Conservation (phyloP, 2,113 vertebrate genomes). For the Camelus dromedarius region DNA sequence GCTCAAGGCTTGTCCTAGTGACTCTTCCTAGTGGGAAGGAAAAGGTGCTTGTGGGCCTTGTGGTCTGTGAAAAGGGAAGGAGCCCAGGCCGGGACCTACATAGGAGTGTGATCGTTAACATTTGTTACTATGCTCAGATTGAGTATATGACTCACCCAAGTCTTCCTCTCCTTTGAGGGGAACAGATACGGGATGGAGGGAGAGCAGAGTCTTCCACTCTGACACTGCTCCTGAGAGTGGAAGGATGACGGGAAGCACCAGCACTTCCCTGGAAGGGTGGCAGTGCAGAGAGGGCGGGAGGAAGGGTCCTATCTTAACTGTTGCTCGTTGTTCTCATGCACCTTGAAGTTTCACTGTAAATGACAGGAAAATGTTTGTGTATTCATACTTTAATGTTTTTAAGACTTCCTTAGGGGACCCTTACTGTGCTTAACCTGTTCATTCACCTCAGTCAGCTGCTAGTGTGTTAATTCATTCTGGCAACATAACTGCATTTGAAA, state of each 20-base stretch:
- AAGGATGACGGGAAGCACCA: rapidly evolving
- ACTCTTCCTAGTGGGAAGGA: neutral
- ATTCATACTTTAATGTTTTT: constrained; percentile 74
- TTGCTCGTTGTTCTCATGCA: neutral
- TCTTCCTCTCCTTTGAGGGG: neutral
- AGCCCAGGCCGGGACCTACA: too few relatives aligned
- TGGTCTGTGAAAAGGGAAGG: neutral
- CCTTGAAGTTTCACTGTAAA: constrained; percentile 69
- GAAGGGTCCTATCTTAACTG: neutral
- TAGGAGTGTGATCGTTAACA: neutral
- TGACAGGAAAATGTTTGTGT: constrained; percentile 70
- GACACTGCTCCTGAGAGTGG: neutral
- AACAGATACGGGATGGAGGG: neutral
- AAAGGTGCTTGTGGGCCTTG: neutral
- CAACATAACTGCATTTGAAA: constrained; percentile 74
- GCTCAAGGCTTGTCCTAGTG: neutral
- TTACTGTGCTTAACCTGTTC: constrained; percentile 77
- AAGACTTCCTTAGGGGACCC: constrained; percentile 70
- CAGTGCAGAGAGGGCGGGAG: too few relatives aligned
- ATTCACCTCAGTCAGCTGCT: constrained; percentile 67
- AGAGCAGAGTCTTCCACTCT: neutral
- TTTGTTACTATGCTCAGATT: neutral
- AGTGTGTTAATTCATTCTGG: constrained; percentile 70
- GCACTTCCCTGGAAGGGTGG: neutral
- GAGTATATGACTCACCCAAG: neutral